Evolutionary conservation across 2,113 vertebrate species (phyloP).

Genomic region (Osmerus mordax): DNA sequence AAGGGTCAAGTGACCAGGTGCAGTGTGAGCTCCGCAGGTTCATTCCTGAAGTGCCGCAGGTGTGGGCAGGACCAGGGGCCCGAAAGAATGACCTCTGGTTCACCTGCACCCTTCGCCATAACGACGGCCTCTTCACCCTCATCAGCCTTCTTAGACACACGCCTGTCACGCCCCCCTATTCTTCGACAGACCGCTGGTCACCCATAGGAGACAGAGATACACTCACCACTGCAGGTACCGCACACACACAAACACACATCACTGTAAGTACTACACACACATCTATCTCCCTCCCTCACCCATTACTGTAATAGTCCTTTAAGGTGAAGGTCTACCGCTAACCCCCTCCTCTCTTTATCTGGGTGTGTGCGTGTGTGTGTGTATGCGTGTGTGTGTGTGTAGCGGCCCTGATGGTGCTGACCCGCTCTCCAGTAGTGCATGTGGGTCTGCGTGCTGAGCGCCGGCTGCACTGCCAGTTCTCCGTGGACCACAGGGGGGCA

Average conservation of each 20-base stretch:
- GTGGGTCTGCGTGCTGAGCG: conserved; percentile 45
- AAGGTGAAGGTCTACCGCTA: not conserved
- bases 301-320: too few relatives aligned
- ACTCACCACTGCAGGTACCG: conserved; percentile 61
- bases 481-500: conserved; percentile 57
- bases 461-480: conserved; percentile 69
- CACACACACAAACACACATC: not conserved
- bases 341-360: too few relatives aligned
- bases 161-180: conserved; percentile 24
- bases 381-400: not conserved
- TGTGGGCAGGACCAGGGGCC: conserved; percentile 63
- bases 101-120: conserved; percentile 58
- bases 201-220: conserved; percentile 54
- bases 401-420: conserved; percentile 67
- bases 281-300: too few relatives aligned
- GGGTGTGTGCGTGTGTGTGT: not conserved
- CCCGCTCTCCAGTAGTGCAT: conserved; percentile 52
- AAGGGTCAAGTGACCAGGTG: conserved; percentile 42
- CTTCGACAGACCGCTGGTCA: conserved; percentile 38
- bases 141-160: conserved; percentile 65
- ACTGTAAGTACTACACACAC: not conserved
- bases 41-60: conserved; percentile 54
- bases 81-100: conserved; percentile 65
- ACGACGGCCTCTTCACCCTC: conserved; percentile 41
- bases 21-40: conserved; percentile 69